Conservation (phyloP, 2,797 vertebrate species). For the Scolopax bukidnonensis region DNA sequence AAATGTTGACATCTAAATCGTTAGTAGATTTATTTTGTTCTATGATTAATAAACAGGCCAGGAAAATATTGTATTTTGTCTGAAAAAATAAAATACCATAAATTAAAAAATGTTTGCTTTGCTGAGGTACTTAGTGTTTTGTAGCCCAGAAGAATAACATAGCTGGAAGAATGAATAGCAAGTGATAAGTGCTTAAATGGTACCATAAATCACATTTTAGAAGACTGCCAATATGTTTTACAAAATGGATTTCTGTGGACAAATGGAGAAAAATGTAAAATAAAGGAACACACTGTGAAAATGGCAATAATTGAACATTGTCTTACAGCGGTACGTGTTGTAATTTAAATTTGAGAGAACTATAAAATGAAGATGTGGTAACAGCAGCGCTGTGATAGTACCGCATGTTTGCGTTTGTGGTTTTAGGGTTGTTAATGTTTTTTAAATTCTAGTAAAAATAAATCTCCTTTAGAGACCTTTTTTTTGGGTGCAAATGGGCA, state of each 20-base stretch:
- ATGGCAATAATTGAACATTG: background rate
- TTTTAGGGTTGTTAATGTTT: background rate
- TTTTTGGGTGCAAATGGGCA: background rate
- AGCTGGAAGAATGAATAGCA: background rate
- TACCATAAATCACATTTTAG: constrained; percentile 61
- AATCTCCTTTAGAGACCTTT: background rate
- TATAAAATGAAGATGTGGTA: background rate
- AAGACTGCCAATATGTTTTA: constrained; percentile 46
- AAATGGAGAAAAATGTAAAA: constrained; percentile 54
- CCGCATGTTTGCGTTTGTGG: background rate
- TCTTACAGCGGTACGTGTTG: background rate
- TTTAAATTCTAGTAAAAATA: background rate
- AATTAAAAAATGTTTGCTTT: constrained; percentile 10
- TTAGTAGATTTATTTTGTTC: background rate
- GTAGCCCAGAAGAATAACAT: background rate
- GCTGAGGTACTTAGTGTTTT: constrained; percentile 8
- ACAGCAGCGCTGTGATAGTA: background rate
- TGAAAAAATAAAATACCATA: background rate
- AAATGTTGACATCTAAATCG: background rate
- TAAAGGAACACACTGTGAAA: constrained; percentile 8
- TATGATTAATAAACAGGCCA: constrained; percentile 17
- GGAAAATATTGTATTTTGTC: background rate
- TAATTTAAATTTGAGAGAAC: background rate
- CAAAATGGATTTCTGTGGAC: constrained; percentile 43
- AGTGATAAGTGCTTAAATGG: constrained; percentile 39